Percentiles rank a stretch among this genome's conserved stretches.
Conservation (phyloP, 2,888 invertebrate species). For the Tenthredo distinguenda region DNA sequence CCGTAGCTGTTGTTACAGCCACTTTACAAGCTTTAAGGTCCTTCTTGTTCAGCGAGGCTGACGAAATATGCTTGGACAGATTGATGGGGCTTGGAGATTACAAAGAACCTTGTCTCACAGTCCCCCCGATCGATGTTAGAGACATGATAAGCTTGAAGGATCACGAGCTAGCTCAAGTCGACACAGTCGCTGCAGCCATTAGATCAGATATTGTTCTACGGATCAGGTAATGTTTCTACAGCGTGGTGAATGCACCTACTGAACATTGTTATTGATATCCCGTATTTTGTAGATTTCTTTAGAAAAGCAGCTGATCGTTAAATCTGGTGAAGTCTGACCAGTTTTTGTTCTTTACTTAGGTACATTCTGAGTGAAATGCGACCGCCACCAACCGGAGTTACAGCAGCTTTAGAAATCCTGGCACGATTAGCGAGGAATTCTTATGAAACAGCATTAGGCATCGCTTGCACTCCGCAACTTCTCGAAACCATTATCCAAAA, state of each 20-base stretch:
- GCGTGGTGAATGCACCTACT: conserved; percentile 13
- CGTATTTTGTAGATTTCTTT: neutral
- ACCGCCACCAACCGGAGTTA: conserved; percentile 87
- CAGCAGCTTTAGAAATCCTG: conserved; percentile 88
- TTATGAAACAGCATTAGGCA: conserved; percentile 82
- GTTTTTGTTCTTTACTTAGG: conserved; percentile 75
- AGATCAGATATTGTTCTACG: conserved; percentile 89
- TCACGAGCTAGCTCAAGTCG: conserved; percentile 91
- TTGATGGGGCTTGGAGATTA: conserved; percentile 82
- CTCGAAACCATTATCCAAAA: conserved; percentile 81
- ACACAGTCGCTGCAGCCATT: conserved; percentile 87
- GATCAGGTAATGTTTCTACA: conserved; percentile 78
- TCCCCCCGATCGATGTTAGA: conserved; percentile 73
- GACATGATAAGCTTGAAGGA: conserved; percentile 88
- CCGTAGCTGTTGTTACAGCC: conserved; percentile 86
- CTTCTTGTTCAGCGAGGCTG: conserved; percentile 87
- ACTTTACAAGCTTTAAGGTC: conserved; percentile 88
- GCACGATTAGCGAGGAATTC: conserved; percentile 90
- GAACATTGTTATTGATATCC: conserved; percentile 10
- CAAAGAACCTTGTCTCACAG: conserved; percentile 69
- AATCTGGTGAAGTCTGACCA: conserved; percentile 4
- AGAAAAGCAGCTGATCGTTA: neutral
- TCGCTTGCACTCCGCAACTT: conserved; percentile 84
- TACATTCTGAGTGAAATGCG: conserved; percentile 87
- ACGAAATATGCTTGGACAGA: conserved; percentile 88